Percentiles rank a stretch among this genome's conserved stretches.
phyloP scores from a whole-genome alignment of 2,888 invertebrate genomes.

The Leistus spinibarbis region DNA sequence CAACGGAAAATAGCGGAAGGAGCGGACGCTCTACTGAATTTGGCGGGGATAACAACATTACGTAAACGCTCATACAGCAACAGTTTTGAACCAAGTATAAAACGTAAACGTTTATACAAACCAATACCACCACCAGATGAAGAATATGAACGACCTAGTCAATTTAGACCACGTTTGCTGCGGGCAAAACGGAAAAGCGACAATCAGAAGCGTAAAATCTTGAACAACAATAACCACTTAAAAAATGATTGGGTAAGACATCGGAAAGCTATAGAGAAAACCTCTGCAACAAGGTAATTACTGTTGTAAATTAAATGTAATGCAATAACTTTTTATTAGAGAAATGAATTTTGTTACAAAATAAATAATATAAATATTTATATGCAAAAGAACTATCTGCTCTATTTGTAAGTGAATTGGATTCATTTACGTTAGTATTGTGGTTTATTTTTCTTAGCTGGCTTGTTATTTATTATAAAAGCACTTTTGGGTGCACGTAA shows the following conservation, averaged over 20 bases:
- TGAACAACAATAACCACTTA: slow-evolving; percentile 45
- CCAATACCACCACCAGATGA: slow-evolving; percentile 3
- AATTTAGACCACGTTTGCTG: slow-evolving; percentile 51
- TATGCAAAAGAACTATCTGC: slow-evolving; percentile 21
- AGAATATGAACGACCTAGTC: slow-evolving; percentile 48
- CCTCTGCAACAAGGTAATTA: slow-evolving; percentile 30
- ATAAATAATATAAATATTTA: slow-evolving; percentile 16
- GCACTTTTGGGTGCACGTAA: slow-evolving; percentile 16
- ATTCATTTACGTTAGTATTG: slow-evolving; percentile 35
- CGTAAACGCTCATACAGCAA: slow-evolving; percentile 49
- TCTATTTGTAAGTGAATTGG: slow-evolving; percentile 24
- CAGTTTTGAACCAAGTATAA: slow-evolving; percentile 4
- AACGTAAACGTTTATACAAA: slow-evolving; percentile 31
- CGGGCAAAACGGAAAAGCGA: slow-evolving; percentile 51
- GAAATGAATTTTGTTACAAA: slow-evolving; percentile 32
- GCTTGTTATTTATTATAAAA: slow-evolving; percentile 34
- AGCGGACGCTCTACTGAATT: slow-evolving; percentile 77
- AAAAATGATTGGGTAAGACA: slow-evolving; percentile 53
- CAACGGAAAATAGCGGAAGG: slow-evolving; percentile 77
- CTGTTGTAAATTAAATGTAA: slow-evolving; percentile 37
- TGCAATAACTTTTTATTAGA: slow-evolving; percentile 35
- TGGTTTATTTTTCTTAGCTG: slow-evolving; percentile 32
- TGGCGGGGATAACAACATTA: slow-evolving; percentile 64
- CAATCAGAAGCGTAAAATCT: slow-evolving; percentile 44
- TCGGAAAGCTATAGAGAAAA: slow-evolving; percentile 46